Percentiles rank a stretch among this genome's conserved stretches.
Conservation (phyloP, 2,113 vertebrate genomes). For the Alces alces region DNA sequence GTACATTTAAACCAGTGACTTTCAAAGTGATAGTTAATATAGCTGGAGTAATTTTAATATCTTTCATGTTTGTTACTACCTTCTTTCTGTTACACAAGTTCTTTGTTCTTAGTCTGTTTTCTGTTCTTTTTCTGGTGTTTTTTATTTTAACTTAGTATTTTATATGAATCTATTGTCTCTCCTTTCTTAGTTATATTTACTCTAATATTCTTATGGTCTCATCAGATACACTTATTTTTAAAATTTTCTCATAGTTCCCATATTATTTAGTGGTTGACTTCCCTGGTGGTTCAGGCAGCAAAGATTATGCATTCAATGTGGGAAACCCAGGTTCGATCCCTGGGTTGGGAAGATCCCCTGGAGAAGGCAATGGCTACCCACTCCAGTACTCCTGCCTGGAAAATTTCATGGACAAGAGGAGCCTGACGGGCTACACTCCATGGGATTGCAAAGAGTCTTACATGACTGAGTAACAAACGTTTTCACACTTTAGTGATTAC, state of each 20-base stretch:
- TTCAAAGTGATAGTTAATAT: not conserved
- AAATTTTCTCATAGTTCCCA: not conserved
- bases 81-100: not conserved
- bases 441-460: not conserved
- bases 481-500: not conserved
- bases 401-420: not conserved
- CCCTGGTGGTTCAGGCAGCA: not conserved
- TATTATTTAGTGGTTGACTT: not conserved
- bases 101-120: not conserved
- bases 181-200: not conserved
- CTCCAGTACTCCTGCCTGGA: not conserved
- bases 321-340: not conserved
- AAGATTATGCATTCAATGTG: not conserved
- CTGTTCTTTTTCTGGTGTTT: not conserved
- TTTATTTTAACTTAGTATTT: not conserved
- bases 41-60: not conserved
- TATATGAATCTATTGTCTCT: not conserved
- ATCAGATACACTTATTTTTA: not conserved
- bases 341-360: not conserved
- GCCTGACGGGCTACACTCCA: rapidly evolving
- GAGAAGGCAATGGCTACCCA: not conserved
- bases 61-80: not conserved
- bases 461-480: not conserved
- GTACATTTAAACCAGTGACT: not conserved
- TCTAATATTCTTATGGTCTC: not conserved